Evolutionary conservation across 2,797 vertebrate species (phyloP).

Genomic region (Eidolon dupreanum): DNA sequence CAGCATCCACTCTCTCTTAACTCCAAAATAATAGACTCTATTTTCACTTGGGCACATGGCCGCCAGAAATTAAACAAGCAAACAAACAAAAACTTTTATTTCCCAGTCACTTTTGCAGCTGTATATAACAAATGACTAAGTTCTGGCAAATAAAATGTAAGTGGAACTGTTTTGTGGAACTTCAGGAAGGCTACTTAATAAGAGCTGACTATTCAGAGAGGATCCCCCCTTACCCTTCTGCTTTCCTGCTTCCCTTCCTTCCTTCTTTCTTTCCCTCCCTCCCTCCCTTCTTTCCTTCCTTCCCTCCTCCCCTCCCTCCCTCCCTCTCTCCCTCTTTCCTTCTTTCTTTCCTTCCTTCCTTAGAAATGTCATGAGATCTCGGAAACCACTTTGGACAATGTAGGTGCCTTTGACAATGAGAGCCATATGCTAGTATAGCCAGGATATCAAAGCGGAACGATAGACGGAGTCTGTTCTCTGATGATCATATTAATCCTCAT

Average conservation of each 20-base stretch:
- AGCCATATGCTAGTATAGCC: background rate
- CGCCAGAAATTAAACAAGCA: background rate
- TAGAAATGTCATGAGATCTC: background rate
- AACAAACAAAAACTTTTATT: background rate
- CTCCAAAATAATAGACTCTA: background rate
- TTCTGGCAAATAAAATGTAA: background rate
- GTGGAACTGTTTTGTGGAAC: background rate
- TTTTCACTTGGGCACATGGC: background rate
- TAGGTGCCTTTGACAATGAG: background rate
- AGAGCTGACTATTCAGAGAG: background rate
- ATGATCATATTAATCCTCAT: background rate
- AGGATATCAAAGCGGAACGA: background rate
- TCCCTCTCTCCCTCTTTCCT: too few species aligned
- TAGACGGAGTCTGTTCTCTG: background rate
- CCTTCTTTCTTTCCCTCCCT: too few species aligned
- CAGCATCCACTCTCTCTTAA: background rate
- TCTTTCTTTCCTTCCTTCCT: background rate
- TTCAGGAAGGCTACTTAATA: background rate
- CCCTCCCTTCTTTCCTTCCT: too few species aligned
- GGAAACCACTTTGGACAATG: background rate
- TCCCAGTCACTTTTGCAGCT: background rate
- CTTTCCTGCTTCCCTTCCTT: background rate
- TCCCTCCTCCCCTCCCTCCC: background rate
- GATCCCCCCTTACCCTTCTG: background rate
- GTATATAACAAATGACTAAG: background rate